Conservation (phyloP, 2,888 invertebrate genomes). For the Leptopilina syphax region DNA sequence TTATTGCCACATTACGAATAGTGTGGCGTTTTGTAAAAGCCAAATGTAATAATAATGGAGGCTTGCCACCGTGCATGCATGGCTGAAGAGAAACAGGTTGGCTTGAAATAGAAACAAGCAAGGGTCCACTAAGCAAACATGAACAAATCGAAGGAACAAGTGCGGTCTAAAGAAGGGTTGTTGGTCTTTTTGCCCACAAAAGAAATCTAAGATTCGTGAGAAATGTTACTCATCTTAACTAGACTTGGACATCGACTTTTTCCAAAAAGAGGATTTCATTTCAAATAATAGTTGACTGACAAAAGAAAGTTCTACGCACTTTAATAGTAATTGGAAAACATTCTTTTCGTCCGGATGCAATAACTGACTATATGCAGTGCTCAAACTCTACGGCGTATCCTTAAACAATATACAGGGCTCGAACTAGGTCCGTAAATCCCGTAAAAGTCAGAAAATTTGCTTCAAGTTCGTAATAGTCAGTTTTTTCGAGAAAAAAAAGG, state of each 20-base stretch:
- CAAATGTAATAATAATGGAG: constrained; percentile 6
- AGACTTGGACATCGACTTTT: neutral
- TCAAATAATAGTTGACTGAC: too few species aligned
- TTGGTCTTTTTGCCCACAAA: neutral
- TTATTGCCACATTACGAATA: neutral
- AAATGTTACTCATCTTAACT: constrained; percentile 32
- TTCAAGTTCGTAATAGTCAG: too few species aligned
- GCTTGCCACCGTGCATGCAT: neutral
- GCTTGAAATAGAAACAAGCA: constrained; percentile 52
- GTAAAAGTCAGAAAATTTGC: too few species aligned
- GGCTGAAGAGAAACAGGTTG: constrained; percentile 51
- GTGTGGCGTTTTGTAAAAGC: neutral
- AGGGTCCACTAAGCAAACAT: constrained; percentile 45
- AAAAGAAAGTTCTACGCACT: too few species aligned
- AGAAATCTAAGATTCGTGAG: constrained; percentile 58
- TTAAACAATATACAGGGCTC: too few species aligned
- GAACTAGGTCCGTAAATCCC: too few species aligned
- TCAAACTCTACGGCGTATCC: too few species aligned
- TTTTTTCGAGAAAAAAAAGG: too few species aligned
- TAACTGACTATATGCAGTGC: too few species aligned
- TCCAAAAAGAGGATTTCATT: too few species aligned
- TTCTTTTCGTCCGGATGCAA: too few species aligned
- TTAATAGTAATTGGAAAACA: too few species aligned
- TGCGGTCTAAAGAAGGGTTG: constrained; percentile 23
- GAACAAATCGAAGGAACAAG: constrained; percentile 47